Base-by-base conservation (phyloP, 2,113 vertebrate species). In the Apteryx owenii region DNA sequence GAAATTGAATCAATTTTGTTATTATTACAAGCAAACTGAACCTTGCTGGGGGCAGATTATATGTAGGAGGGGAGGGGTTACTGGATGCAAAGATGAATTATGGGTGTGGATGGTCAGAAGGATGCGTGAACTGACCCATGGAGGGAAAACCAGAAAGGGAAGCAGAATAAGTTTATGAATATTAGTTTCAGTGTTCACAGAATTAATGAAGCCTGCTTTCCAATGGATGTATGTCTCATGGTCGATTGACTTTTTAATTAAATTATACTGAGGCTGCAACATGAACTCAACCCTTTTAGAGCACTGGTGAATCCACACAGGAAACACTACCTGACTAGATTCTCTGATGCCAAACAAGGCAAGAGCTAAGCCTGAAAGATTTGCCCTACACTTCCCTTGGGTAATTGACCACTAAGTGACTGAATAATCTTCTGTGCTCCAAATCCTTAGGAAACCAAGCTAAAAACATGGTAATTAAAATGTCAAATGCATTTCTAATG, bases 141-240 rank as follows among this genome's bases (percentile, higher is more conserved):
- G 56, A 81, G 36, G 83, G 56, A 81, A 96, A 94, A 81, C 0
- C 21, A 83, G 69, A 91, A 40, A 76, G 16, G 18, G 18, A 72
- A 89, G 66, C 88, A 69, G n/a, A 87, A 51, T 93, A 81, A 87
- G 29, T 83, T 83, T 92, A 87, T 88, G 53, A 94, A 50, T 85
- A 82, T 91, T 64, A 62, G 40, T 85, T 89, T 70, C 71, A 73
- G 26, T 68, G 31, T 66, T 90, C 40, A 44, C 19, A 66, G 62
- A 93, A 77, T 85, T 93, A 89, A 80, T 83, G 79, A 95, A 89
- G 29, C 18, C 38, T 85, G 10, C 6, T 91, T 88, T 95, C 38
- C 42, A 60, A 14, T 40, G 36, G 60, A 16, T 40, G 18, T 58
- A 40, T 40, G 40, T 85, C 36, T 90, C 54, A 91, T 0, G 7